Evolutionary conservation across 2,113 vertebrate species (phyloP).

Genomic region (Vulpes lagopus): DNA sequence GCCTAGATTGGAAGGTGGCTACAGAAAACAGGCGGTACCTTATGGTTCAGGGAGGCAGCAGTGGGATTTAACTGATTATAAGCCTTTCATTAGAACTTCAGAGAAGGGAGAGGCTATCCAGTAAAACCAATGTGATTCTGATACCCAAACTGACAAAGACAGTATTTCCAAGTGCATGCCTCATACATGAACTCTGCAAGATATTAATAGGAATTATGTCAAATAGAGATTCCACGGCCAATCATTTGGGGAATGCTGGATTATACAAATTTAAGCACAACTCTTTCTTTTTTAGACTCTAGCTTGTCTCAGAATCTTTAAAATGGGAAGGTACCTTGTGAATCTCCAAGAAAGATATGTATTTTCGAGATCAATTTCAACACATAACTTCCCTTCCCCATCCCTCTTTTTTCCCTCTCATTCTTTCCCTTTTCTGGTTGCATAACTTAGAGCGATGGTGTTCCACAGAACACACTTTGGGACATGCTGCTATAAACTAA

Average conservation of each 20-base stretch:
- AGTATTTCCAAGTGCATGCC: not conserved
- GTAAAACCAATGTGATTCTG: not conserved
- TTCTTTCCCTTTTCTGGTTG: not conserved
- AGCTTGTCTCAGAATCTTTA: slow-evolving; percentile 4
- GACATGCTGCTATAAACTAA: not conserved
- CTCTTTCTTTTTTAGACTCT: not conserved
- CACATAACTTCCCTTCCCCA: not conserved
- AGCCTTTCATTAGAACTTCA: not conserved
- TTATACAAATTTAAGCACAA: not conserved
- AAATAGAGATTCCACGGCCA: not conserved
- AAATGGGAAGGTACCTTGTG: not conserved
- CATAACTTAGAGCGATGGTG: not conserved
- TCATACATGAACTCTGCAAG: not conserved
- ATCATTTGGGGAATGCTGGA: not conserved
- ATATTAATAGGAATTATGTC: not conserved
- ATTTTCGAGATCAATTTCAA: not conserved
- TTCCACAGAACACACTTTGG: not conserved
- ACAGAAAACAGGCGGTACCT: not conserved
- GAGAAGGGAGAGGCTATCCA: not conserved
- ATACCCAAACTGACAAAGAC: not conserved
- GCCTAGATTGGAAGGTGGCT: not conserved
- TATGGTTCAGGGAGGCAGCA: not conserved
- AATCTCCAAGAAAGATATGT: not conserved
- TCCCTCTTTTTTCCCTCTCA: not conserved
- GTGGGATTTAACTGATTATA: not conserved